Evolutionary conservation across 2,888 invertebrate genomes (phyloP).

Genomic region (Cantharis lateralis): DNA sequence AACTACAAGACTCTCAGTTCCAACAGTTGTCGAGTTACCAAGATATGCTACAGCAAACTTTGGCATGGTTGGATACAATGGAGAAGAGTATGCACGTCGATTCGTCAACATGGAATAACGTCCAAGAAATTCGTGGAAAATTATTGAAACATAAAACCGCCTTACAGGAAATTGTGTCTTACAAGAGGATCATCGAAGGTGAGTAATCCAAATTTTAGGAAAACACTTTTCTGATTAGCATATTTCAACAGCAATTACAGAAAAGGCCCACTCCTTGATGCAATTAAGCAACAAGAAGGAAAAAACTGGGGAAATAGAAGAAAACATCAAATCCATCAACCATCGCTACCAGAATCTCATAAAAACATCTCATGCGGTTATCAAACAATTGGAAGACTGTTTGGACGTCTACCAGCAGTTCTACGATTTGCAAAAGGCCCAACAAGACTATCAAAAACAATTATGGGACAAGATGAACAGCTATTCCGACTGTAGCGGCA

Average conservation of each 20-base stretch:
- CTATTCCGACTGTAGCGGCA: constrained; percentile 85
- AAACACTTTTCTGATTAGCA: neutral
- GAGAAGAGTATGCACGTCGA: constrained; percentile 79
- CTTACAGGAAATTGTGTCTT: constrained; percentile 86
- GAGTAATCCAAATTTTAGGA: constrained; percentile 6
- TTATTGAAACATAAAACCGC: constrained; percentile 83
- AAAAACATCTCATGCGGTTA: constrained; percentile 67
- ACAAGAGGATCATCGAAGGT: constrained; percentile 87
- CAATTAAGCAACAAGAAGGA: constrained; percentile 64
- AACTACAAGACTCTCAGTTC: constrained; percentile 80
- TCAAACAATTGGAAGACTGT: constrained; percentile 74
- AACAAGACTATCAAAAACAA: constrained; percentile 89
- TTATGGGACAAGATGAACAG: constrained; percentile 85
- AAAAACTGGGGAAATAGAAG: constrained; percentile 66
- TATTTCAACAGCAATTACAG: constrained; percentile 68
- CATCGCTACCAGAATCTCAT: constrained; percentile 75
- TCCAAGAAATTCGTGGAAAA: constrained; percentile 84
- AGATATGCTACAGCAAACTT: constrained; percentile 80
- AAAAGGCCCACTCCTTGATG: constrained; percentile 78
- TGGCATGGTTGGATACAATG: constrained; percentile 85
- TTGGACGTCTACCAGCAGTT: constrained; percentile 86
- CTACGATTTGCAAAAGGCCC: constrained; percentile 81
- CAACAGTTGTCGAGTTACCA: constrained; percentile 85
- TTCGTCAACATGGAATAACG: constrained; percentile 72
- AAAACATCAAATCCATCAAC: constrained; percentile 74